Evolutionary conservation across 2,797 vertebrate genomes (phyloP), one percentile per base, ranked within the genome.

Genomic region (Cottoperca gobio): DNA sequence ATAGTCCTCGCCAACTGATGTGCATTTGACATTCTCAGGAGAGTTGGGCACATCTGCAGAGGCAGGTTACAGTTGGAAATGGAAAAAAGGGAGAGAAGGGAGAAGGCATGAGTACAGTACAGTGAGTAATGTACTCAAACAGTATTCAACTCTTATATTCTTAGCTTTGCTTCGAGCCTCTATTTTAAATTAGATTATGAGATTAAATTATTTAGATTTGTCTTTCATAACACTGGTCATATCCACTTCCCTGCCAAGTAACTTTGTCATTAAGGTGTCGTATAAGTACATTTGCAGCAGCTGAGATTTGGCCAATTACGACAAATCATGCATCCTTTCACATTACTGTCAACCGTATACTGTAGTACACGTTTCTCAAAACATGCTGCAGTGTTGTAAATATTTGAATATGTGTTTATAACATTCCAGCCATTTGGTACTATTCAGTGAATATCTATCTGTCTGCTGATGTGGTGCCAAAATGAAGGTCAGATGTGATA

Each of bases 41-140:
- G 96, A 91, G 71, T 96, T 93, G 2, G 97, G 97, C 62, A 97
- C 95, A 89, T 98, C 97, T 98, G 89, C 75, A 79, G 67, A 50
- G 66, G 70, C 75, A 68, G 82, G 84, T 86, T 82, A 83, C 73
- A 82, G 78, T 74, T 24, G 39, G 59, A 57, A 35, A 72, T 19
- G 26, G 59, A 55, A 46, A 53, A 53, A 46, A 26, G 24, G 50
- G 61, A n/a, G 45, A 67, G 54, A 78, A 55, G 13, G 50, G 31
- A 71, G 42, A 19, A 63, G 16, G 42, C 2, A 11, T 4, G 33
- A 42, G 3, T 46, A 6, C 49, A 12, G 54, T 37, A 37, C 17
- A 62, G 33, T 17, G 19, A 23, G 6, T 14, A n/a, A 5, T 28
- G 4, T 5, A 48, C 49, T 33, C 1, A 53, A 60, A 52, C 13